Evolutionary conservation across 1,140 invertebrate species (phyloP).

Genomic region (Anastrepha obliqua): DNA sequence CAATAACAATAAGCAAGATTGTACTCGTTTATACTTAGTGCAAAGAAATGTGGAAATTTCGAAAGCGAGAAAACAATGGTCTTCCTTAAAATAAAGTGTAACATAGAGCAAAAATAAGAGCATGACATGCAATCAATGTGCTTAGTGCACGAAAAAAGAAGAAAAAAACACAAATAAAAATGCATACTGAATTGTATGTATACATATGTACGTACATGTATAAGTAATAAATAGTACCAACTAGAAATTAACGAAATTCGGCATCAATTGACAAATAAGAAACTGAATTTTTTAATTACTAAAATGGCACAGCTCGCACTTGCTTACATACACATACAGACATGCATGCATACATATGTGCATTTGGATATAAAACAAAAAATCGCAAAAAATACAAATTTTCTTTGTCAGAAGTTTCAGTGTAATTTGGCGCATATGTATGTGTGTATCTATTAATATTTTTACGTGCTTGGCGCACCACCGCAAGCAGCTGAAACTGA

Average conservation of each 20-base stretch:
- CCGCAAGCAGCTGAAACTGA: too few species aligned
- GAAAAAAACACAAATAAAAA: background rate
- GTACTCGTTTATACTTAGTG: background rate
- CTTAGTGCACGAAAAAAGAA: background rate
- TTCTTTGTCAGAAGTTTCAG: background rate
- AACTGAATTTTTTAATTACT: too few species aligned
- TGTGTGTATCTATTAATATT: too few species aligned
- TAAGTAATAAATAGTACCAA: background rate
- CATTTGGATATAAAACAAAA: background rate
- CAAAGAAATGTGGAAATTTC: constrained; percentile 16
- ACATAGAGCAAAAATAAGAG: constrained; percentile 12
- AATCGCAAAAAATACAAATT: background rate
- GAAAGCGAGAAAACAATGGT: constrained; percentile 48
- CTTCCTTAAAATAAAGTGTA: constrained; percentile 42
- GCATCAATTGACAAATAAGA: too few species aligned
- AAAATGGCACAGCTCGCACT: too few species aligned
- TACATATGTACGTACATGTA: background rate
- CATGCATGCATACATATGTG: background rate
- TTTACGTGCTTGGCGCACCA: too few species aligned
- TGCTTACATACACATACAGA: background rate
- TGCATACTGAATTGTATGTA: background rate
- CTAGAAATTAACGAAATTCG: too few species aligned
- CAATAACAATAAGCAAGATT: constrained; percentile 11
- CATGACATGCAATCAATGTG: constrained; percentile 3
- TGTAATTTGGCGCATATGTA: too few species aligned